Evolutionary conservation across 1,140 invertebrate genomes (phyloP).

Genomic region (Dolichoris vasculosae): DNA sequence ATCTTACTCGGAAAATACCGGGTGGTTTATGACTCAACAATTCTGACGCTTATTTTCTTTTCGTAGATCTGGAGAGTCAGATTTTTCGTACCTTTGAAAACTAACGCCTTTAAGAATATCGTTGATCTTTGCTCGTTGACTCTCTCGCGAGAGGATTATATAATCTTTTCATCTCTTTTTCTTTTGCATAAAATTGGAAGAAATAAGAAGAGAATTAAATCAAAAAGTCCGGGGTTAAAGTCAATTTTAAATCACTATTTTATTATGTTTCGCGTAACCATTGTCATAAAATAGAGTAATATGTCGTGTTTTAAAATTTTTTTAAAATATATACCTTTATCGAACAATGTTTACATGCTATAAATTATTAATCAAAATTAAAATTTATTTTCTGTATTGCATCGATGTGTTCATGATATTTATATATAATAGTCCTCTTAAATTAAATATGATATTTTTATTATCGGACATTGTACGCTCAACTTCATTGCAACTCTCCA

Average conservation of each 20-base stretch:
- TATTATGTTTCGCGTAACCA: neutral
- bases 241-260: neutral
- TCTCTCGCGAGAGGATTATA: too few species aligned
- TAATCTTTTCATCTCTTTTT: too few species aligned
- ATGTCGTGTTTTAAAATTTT: neutral
- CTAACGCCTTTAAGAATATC: too few species aligned
- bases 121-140: too few species aligned
- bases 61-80: neutral
- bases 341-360: neutral
- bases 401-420: neutral
- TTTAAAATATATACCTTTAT: neutral
- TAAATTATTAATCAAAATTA: neutral
- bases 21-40: neutral
- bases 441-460: neutral
- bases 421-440: neutral
- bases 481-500: too few species aligned
- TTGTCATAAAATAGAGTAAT: neutral
- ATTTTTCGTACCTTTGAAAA: too few species aligned
- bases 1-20: neutral
- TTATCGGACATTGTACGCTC: neutral
- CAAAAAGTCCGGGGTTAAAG: neutral
- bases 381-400: neutral
- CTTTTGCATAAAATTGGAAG: too few species aligned
- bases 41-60: neutral
- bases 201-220: neutral